These are phyloP conservation scores for Recurvirostra avosetta DNA, from an alignment of 2,113 vertebrate genomes.

Conservation along the genomic window DNA sequence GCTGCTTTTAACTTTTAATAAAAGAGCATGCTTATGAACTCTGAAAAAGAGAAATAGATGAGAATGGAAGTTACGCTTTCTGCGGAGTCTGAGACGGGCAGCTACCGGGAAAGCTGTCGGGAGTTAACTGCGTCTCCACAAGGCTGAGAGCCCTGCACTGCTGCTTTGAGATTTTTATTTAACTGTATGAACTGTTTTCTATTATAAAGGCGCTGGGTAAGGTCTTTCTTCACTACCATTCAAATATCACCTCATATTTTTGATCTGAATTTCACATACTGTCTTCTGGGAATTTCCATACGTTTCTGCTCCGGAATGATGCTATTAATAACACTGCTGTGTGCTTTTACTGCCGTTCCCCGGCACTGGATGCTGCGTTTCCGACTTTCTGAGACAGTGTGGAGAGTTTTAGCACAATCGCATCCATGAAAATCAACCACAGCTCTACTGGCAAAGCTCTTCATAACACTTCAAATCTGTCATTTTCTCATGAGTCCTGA, in stretches of 20 bases:
- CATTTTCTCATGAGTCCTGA: not conserved
- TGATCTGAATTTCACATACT: constrained; percentile 35
- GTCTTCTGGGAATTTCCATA: constrained; percentile 12
- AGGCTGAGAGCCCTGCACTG: not conserved
- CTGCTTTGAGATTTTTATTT: constrained; percentile 49
- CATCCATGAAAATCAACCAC: not conserved
- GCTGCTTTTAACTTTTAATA: constrained; percentile 16
- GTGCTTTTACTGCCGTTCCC: not conserved
- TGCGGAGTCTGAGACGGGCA: constrained; percentile 20
- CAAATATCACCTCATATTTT: constrained; percentile 43
- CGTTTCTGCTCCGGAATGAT: constrained; percentile 18
- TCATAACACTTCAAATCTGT: not conserved
- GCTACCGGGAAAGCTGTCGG: constrained; percentile 47
- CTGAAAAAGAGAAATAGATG: not conserved
- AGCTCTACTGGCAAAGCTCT: not conserved
- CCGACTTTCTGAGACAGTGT: not conserved
- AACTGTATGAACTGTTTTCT: constrained; percentile 31
- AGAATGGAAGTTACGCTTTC: constrained; percentile 3
- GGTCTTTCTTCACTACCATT: not conserved
- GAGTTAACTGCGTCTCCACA: constrained; percentile 17
- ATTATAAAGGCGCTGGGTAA: constrained; percentile 18
- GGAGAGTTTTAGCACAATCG: not conserved
- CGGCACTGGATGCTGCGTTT: not conserved
- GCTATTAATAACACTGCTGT: not conserved
- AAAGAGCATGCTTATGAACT: constrained; percentile 4